Evolutionary conservation across 2,113 vertebrate genomes (phyloP).

Genomic region (Takifugu flavidus): DNA sequence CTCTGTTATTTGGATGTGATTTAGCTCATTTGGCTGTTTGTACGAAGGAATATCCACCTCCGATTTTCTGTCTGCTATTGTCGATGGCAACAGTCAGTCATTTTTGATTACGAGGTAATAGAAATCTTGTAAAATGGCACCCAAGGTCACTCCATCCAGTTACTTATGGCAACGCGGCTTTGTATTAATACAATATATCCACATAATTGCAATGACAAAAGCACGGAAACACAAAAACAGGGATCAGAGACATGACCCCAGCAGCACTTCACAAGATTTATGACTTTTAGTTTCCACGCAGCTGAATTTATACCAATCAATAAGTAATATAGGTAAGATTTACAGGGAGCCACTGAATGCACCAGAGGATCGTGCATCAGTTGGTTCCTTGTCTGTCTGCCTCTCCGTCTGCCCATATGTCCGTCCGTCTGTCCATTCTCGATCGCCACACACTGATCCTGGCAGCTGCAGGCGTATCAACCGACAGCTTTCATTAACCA

Average conservation of each 20-base stretch:
- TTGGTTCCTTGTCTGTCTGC: too few species aligned
- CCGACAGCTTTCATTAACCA: too few species aligned
- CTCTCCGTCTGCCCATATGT: not conserved
- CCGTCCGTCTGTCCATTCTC: not conserved
- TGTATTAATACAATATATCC: constrained; percentile 1
- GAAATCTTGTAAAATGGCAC: not conserved
- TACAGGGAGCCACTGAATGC: constrained; percentile 37
- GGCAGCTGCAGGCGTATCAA: too few species aligned
- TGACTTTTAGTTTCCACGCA: constrained; percentile 50
- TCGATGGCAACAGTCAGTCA: not conserved
- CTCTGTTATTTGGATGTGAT: not conserved
- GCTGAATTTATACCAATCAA: constrained; percentile 54
- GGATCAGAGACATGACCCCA: constrained; percentile 33
- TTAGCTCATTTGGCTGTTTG: not conserved
- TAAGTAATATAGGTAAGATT: constrained; percentile 67
- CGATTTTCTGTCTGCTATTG: not conserved
- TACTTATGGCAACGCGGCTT: not conserved
- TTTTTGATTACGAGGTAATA: not conserved
- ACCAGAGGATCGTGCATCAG: not conserved
- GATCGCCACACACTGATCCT: too few species aligned
- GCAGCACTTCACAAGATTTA: constrained; percentile 35
- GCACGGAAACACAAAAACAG: constrained; percentile 23
- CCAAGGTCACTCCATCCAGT: not conserved
- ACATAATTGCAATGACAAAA: constrained; percentile 18
- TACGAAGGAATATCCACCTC: not conserved